These are phyloP conservation scores for Protaetia brevitarsis DNA, from an alignment of 1,140 invertebrate genomes.

Conservation along the genomic window DNA sequence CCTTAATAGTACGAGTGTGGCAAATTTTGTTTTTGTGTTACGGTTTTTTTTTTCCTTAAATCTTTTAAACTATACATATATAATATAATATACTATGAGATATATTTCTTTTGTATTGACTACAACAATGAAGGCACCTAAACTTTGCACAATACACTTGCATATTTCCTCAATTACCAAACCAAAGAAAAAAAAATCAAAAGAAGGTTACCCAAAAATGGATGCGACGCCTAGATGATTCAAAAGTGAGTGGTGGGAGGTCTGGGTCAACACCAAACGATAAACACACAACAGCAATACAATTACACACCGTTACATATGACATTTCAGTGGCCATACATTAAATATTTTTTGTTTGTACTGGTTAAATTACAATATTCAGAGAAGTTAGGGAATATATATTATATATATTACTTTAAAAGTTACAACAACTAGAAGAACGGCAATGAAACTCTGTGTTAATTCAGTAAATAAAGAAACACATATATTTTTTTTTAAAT, in stretches of 20 bases:
- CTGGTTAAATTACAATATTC: conserved; percentile 3
- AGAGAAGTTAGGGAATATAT: conserved; percentile 1
- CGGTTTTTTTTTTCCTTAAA: conserved; percentile 17
- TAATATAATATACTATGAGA: conserved; percentile 10
- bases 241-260: background rate
- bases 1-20: conserved; percentile 19
- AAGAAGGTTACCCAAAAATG: conserved; percentile 10
- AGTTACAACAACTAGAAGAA: conserved; percentile 15
- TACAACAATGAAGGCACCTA: conserved; percentile 31
- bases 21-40: conserved; percentile 24
- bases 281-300: conserved; percentile 18
- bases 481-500: conserved; percentile 31
- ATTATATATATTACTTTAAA: conserved; percentile 1
- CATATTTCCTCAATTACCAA: conserved; percentile 21
- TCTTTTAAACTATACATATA: conserved; percentile 29
- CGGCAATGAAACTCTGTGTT: conserved; percentile 26
- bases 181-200: background rate
- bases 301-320: conserved; percentile 8
- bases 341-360: too few relatives aligned
- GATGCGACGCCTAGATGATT: conserved; percentile 1
- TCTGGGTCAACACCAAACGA: conserved; percentile 1
- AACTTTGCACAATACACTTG: conserved; percentile 28
- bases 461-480: conserved; percentile 27
- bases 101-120: conserved; percentile 21
- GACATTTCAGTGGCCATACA: conserved; percentile 2